Evolutionary conservation across 2,113 vertebrate genomes (phyloP).

Genomic region (Cervus canadensis): DNA sequence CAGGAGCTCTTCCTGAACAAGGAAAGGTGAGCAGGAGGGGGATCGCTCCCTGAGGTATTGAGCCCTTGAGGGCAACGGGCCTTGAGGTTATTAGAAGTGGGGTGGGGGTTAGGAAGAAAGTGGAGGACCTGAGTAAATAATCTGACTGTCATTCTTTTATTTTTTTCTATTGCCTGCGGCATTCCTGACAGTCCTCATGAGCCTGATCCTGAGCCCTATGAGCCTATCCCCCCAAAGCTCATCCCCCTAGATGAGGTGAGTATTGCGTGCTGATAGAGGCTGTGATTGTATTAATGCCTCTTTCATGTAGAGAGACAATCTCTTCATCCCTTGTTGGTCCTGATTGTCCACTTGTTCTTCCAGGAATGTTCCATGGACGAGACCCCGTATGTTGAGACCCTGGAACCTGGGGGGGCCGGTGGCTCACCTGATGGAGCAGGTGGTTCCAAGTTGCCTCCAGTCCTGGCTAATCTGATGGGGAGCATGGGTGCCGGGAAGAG

Average conservation of each 20-base stretch:
- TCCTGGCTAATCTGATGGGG: constrained; percentile 92
- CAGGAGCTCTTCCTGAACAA: constrained; percentile 97
- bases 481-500: constrained; percentile 85
- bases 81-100: background rate
- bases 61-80: background rate
- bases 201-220: constrained; percentile 92
- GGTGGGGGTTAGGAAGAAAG: background rate
- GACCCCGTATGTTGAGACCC: constrained; percentile 80
- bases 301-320: background rate
- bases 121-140: background rate
- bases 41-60: fast-evolving
- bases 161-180: constrained; percentile 39
- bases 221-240: constrained; percentile 90
- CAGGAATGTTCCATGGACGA: constrained; percentile 90
- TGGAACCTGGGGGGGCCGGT: constrained; percentile 78
- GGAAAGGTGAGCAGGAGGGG: constrained; percentile 85
- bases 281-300: background rate
- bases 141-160: background rate
- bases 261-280: fast-evolving
- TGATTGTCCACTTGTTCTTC: background rate
- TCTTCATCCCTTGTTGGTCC: background rate
- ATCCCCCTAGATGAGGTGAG: constrained; percentile 93
- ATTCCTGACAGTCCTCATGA: constrained; percentile 89
- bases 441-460: constrained; percentile 90
- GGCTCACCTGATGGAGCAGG: constrained; percentile 73